Conservation (phyloP, 2,888 invertebrate genomes). For the Lordiphosa andalusiaca region DNA sequence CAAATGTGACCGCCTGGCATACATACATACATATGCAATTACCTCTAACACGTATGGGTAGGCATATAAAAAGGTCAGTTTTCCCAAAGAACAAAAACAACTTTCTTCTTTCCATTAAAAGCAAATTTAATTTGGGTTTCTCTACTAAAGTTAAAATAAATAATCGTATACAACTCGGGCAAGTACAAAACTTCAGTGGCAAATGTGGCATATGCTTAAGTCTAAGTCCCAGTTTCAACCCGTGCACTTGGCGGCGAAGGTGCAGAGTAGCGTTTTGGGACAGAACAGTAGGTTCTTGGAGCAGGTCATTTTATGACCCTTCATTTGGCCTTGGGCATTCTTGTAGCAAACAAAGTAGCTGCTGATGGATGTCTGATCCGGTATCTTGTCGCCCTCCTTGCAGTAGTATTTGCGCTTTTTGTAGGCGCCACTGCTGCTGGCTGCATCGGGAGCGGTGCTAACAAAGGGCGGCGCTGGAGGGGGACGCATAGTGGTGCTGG, state of each 20-base stretch:
- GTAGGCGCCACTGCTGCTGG: not conserved
- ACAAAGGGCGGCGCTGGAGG: constrained; percentile 14
- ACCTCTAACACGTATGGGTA: not conserved
- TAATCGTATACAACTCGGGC: constrained; percentile 43
- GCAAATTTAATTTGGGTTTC: constrained; percentile 7
- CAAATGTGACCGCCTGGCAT: constrained; percentile 34
- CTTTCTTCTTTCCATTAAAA: constrained; percentile 13
- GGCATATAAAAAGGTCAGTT: constrained; percentile 46
- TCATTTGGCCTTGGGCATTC: constrained; percentile 77
- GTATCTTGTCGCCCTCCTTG: constrained; percentile 80
- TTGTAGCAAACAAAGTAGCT: constrained; percentile 81
- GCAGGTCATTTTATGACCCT: constrained; percentile 81
- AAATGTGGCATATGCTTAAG: constrained; percentile 38
- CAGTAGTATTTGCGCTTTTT: constrained; percentile 80
- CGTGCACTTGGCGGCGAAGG: constrained; percentile 78
- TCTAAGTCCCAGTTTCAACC: constrained; percentile 32
- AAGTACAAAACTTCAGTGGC: constrained; percentile 28
- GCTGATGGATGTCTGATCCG: constrained; percentile 80
- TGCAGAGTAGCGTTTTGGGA: constrained; percentile 80
- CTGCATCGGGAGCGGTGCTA: constrained; percentile 1
- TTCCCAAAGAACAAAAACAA: constrained; percentile 53
- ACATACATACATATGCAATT: constrained; percentile 34
- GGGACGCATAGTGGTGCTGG: constrained; percentile 32
- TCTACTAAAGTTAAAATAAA: constrained; percentile 57
- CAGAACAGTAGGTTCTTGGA: constrained; percentile 81